Conservation (phyloP, 2,113 vertebrate genomes). For the Melanotaenia duboulayi region DNA sequence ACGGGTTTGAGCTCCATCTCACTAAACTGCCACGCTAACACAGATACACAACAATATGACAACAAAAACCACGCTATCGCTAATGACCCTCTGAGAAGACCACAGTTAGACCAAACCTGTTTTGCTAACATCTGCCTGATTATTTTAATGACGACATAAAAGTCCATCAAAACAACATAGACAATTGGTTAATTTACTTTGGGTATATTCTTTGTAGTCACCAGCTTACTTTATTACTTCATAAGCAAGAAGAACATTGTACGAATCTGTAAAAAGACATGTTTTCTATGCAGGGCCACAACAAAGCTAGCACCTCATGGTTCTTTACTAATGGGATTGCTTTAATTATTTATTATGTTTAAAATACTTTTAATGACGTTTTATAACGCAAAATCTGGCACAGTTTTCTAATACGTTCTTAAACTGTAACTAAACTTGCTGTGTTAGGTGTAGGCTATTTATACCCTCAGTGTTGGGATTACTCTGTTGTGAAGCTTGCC, state of each 20-base stretch:
- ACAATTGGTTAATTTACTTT: slow-evolving; percentile 45
- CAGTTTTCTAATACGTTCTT: neutral
- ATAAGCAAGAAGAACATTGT: slow-evolving; percentile 22
- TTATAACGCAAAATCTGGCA: neutral
- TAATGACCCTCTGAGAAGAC: slow-evolving; percentile 64
- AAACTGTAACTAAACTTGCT: neutral
- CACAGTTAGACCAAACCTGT: slow-evolving; percentile 48
- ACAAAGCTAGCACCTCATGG: slow-evolving; percentile 10
- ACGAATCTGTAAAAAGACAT: slow-evolving; percentile 10
- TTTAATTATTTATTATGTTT: neutral
- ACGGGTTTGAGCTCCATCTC: slow-evolving; percentile 58
- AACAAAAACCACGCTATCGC: slow-evolving; percentile 52
- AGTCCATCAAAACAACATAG: slow-evolving; percentile 41
- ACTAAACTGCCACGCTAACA: slow-evolving; percentile 67
- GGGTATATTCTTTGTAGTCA: slow-evolving; percentile 41
- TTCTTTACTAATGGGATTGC: neutral
- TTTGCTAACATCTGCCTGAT: slow-evolving; percentile 62
- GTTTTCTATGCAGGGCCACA: neutral
- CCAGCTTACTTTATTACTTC: slow-evolving; percentile 33
- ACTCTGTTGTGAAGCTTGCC: neutral
- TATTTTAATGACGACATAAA: slow-evolving; percentile 49
- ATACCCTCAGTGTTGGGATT: neutral
- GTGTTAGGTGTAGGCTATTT: neutral
- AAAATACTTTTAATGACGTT: rapidly evolving
- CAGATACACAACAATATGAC: slow-evolving; percentile 56